Evolutionary conservation across 2,888 invertebrate species (phyloP).

Genomic region (Patella caerulea): DNA sequence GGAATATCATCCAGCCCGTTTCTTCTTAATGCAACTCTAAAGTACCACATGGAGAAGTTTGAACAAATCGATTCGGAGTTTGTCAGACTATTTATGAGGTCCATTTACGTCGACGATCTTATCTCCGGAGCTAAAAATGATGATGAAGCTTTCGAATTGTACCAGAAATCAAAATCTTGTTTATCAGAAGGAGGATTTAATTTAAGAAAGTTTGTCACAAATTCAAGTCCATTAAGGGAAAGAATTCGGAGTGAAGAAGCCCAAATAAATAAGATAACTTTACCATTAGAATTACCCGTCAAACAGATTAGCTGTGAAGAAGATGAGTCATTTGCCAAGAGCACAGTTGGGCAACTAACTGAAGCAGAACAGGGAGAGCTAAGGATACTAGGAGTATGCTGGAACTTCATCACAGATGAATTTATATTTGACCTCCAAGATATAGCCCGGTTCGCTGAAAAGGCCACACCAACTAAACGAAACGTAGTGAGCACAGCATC

Average conservation of each 20-base stretch:
- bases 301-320: neutral
- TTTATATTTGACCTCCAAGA: constrained; percentile 6
- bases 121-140: neutral
- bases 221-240: neutral
- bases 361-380: neutral
- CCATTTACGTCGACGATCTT: neutral
- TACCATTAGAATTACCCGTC: neutral
- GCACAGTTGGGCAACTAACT: neutral
- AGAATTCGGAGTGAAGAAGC: neutral
- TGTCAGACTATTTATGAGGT: no score
- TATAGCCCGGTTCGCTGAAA: neutral
- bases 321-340: neutral
- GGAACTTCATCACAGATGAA: neutral
- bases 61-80: no score
- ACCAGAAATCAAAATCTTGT: neutral
- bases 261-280: neutral
- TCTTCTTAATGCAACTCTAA: neutral
- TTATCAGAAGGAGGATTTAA: neutral
- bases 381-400: neutral
- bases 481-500: neutral
- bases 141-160: neutral
- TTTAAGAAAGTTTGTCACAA: neutral
- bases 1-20: neutral
- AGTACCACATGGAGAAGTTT: no score
- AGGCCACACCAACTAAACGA: neutral